These are phyloP conservation scores for Troides oblongomaculatus DNA, from an alignment of 2,888 invertebrate species.

Conservation along the genomic window DNA sequence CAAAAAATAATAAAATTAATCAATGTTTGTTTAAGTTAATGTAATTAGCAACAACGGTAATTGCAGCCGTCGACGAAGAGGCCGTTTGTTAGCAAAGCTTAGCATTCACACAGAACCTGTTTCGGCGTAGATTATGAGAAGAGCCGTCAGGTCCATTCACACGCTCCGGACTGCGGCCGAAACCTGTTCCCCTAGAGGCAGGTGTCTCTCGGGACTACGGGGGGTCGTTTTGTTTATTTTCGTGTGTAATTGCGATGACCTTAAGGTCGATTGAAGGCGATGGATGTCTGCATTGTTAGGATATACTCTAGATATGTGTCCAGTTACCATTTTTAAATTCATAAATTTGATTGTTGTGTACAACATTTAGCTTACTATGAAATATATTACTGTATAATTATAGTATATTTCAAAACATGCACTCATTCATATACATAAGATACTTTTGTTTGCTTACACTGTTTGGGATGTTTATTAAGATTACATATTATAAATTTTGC, in stretches of 20 bases:
- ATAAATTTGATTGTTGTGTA: background rate
- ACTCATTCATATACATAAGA: no score
- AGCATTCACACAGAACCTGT: slow-evolving; percentile 50
- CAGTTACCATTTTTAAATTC: background rate
- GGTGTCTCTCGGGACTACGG: slow-evolving; percentile 50
- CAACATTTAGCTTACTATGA: no score
- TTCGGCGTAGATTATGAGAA: slow-evolving; percentile 57
- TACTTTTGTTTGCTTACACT: no score
- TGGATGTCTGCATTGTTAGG: slow-evolving; percentile 17
- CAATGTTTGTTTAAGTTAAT: background rate
- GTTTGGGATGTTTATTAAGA: no score
- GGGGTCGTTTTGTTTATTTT: slow-evolving; percentile 43
- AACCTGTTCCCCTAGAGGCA: slow-evolving; percentile 69
- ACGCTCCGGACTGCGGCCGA: slow-evolving; percentile 52
- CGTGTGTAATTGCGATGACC: slow-evolving; percentile 44
- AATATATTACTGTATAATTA: no score
- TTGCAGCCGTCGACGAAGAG: slow-evolving; percentile 13
- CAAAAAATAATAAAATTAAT: slow-evolving; percentile 11
- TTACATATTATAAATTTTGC: background rate
- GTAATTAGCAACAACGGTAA: slow-evolving; percentile 27
- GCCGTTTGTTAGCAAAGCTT: slow-evolving; percentile 17
- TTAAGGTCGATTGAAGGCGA: slow-evolving; percentile 43
- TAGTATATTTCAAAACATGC: no score
- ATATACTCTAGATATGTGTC: background rate
- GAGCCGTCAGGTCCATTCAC: slow-evolving; percentile 66